Percentiles rank a stretch among this genome's conserved stretches.
Evolutionary conservation across 2,888 invertebrate genomes (phyloP).

Genomic region (Erannis defoliaria): DNA sequence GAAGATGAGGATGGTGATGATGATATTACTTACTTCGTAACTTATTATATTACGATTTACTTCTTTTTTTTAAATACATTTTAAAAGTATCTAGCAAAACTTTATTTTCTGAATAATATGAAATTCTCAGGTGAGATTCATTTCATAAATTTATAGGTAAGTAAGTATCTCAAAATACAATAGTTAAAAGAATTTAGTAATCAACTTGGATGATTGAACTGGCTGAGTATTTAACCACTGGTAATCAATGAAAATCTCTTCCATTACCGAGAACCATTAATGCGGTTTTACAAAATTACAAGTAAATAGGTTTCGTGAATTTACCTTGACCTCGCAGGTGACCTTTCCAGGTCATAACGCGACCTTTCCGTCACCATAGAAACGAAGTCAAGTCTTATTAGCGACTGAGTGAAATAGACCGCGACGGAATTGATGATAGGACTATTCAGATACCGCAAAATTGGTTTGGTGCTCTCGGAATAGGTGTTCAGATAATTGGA

Average conservation of each 20-base stretch:
- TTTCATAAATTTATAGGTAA: too few relatives aligned
- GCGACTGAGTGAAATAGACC: conserved; percentile 19
- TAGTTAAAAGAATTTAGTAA: too few relatives aligned
- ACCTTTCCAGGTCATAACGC: conserved; percentile 16
- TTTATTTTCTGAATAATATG: too few relatives aligned
- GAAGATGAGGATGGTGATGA: too few relatives aligned
- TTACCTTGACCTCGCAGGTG: conserved; percentile 8
- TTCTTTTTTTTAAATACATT: too few relatives aligned
- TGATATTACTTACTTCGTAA: too few relatives aligned
- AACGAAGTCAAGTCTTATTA: conserved; percentile 17
- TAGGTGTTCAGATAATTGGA: conserved; percentile 14
- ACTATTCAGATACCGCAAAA: conserved; percentile 14
- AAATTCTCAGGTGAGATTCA: too few relatives aligned
- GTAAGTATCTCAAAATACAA: too few relatives aligned
- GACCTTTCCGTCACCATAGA: conserved; percentile 16
- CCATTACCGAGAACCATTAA: not conserved
- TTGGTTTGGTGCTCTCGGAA: conserved; percentile 9
- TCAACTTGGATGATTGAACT: too few relatives aligned
- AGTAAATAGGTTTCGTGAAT: not conserved
- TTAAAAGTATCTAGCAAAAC: too few relatives aligned
- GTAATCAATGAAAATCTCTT: not conserved
- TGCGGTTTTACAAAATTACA: not conserved
- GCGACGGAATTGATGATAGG: conserved; percentile 12
- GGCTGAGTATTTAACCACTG: too few relatives aligned
- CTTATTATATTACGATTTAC: too few relatives aligned